Evolutionary conservation across 2,113 vertebrate species (phyloP).

Genomic region (Gymnorhina tibicen): DNA sequence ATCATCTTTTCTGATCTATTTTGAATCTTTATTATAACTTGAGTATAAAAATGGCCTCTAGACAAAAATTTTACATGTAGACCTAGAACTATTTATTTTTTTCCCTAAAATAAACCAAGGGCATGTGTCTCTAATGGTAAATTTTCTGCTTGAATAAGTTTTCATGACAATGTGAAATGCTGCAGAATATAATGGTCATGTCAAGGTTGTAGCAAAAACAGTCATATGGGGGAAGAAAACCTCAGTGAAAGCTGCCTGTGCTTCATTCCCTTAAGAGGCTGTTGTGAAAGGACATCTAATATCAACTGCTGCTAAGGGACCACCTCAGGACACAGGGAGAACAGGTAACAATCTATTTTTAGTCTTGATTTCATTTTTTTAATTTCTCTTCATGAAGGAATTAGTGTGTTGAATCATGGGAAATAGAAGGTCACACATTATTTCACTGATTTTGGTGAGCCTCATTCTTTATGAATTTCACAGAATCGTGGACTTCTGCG

Average conservation of each 20-base stretch:
- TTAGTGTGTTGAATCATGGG: background rate
- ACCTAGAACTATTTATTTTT: background rate
- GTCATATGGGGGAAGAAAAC: background rate
- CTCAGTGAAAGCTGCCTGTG: background rate
- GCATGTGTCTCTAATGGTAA: background rate
- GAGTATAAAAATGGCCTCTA: background rate
- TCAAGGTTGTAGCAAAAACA: background rate
- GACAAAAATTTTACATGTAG: background rate
- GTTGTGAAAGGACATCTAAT: background rate
- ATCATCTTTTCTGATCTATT: background rate
- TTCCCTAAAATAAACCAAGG: background rate
- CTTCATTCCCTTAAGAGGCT: background rate
- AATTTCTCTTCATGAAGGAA: background rate
- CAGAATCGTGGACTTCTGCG: background rate
- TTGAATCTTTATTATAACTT: background rate
- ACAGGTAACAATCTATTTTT: background rate
- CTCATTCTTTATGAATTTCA: background rate
- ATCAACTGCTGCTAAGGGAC: background rate
- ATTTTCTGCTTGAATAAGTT: constrained; percentile 15
- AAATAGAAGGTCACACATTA: fast-evolving
- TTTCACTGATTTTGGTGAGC: background rate
- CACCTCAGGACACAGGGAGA: background rate
- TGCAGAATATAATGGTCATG: background rate
- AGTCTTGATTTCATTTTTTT: background rate
- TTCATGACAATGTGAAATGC: background rate